A percentile compares a stretch with the other conserved stretches of the same genome.
phyloP scores from a whole-genome alignment of 2,888 invertebrate genomes.

The Ypsolopha sequella region DNA sequence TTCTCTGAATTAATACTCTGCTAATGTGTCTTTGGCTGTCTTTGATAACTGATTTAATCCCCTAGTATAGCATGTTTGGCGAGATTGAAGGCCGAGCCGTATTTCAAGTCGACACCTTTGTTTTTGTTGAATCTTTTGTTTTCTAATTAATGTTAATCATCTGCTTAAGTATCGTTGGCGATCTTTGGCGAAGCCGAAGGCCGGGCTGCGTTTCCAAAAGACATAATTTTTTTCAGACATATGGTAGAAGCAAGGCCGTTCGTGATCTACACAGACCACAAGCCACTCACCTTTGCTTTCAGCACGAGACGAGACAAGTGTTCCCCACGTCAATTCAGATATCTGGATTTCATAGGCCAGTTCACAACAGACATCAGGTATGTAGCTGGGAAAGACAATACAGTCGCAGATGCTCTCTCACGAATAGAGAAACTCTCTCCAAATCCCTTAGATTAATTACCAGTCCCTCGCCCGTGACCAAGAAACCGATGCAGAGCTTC shows the following conservation, averaged over 20 bases:
- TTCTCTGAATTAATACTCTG: too few relatives aligned
- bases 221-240: background rate
- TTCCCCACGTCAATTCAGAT: too few relatives aligned
- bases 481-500: background rate
- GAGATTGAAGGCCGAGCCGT: too few relatives aligned
- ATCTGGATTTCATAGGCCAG: slow-evolving; percentile 6
- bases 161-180: too few relatives aligned
- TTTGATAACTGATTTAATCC: too few relatives aligned
- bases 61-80: too few relatives aligned
- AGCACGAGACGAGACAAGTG: slow-evolving; percentile 21
- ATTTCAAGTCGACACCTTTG: too few relatives aligned
- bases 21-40: too few relatives aligned
- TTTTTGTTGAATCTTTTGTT: too few relatives aligned
- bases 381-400: slow-evolving; percentile 10
- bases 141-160: too few relatives aligned
- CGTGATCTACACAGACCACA: background rate
- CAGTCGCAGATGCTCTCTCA: slow-evolving; percentile 10
- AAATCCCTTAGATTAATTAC: background rate
- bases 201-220: too few relatives aligned
- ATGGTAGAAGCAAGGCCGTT: background rate
- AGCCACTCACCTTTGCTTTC: background rate
- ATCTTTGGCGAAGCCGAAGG: too few relatives aligned
- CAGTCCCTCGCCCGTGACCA: background rate
- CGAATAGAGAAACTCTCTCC: background rate
- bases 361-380: slow-evolving; percentile 10